Evolutionary conservation across 2,797 vertebrate genomes (phyloP).

Genomic region (Cossypha dichroa): DNA sequence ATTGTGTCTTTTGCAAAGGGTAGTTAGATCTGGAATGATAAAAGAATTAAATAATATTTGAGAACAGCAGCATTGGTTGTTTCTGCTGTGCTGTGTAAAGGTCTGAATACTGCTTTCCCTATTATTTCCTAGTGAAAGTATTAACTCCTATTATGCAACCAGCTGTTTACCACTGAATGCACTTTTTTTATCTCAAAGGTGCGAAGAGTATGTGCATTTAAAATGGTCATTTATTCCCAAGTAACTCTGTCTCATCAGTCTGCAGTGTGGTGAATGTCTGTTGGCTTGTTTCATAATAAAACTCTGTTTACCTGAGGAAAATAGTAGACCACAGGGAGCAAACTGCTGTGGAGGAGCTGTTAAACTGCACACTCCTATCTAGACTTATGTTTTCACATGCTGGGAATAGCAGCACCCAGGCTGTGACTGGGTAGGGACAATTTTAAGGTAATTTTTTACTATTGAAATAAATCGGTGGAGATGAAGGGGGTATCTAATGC

Average conservation of each 20-base stretch:
- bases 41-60: background rate
- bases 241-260: background rate
- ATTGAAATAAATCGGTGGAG: background rate
- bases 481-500: background rate
- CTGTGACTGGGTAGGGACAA: background rate
- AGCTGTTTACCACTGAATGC: background rate
- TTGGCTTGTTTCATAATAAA: background rate
- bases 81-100: background rate
- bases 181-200: background rate
- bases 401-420: background rate
- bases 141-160: background rate
- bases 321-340: background rate
- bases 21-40: background rate
- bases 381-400: background rate
- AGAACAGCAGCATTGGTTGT: background rate
- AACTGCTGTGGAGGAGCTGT: background rate
- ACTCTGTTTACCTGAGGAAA: background rate
- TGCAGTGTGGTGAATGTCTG: background rate
- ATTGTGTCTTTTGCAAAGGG: background rate
- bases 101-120: background rate
- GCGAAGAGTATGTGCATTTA: background rate
- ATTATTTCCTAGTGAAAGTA: background rate
- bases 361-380: background rate
- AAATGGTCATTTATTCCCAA: background rate
- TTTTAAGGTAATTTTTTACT: background rate